A percentile compares a stretch with the other conserved stretches of the same genome.
Conservation (phyloP, 2,113 vertebrate genomes). For the Bagarius yarrelli region DNA sequence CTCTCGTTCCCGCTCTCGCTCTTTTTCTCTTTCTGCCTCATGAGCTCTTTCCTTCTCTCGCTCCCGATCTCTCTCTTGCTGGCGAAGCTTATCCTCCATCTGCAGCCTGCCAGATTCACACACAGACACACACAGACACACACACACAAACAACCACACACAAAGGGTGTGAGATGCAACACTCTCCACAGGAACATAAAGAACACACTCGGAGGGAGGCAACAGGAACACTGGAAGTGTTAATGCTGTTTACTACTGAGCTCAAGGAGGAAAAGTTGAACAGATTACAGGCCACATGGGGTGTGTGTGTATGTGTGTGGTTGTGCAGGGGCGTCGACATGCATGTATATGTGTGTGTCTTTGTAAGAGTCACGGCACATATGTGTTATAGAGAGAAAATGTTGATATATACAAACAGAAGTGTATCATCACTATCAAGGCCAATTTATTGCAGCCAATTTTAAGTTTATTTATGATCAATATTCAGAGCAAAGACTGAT, state of each 20-base stretch:
- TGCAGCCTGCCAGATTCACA: constrained; percentile 78
- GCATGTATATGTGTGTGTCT: constrained; percentile 24
- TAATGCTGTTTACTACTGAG: constrained; percentile 49
- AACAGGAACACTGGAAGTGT: constrained; percentile 49
- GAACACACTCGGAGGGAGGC: constrained; percentile 48
- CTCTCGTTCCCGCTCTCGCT: constrained; percentile 77
- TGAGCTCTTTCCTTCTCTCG: constrained; percentile 74
- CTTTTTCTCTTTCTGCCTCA: constrained; percentile 78
- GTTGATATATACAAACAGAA: constrained; percentile 32
- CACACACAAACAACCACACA: constrained; percentile 33
- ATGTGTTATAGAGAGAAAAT: constrained; percentile 28
- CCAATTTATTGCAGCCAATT: constrained; percentile 2
- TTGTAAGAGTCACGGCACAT: constrained; percentile 30
- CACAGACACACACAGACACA: constrained; percentile 21
- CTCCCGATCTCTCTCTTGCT: constrained; percentile 81
- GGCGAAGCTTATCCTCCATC: constrained; percentile 90
- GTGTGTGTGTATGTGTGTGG: constrained; percentile 23
- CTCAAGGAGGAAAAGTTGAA: constrained; percentile 39
- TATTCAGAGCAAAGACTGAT: not conserved
- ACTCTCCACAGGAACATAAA: constrained; percentile 54
- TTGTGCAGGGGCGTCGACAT: constrained; percentile 5
- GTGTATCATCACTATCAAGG: constrained; percentile 9
- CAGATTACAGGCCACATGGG: constrained; percentile 45
- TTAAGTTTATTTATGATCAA: not conserved
- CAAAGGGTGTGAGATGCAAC: constrained; percentile 55